Conservation (phyloP, 1,140 invertebrate species). For the Drosophila persimilis region DNA sequence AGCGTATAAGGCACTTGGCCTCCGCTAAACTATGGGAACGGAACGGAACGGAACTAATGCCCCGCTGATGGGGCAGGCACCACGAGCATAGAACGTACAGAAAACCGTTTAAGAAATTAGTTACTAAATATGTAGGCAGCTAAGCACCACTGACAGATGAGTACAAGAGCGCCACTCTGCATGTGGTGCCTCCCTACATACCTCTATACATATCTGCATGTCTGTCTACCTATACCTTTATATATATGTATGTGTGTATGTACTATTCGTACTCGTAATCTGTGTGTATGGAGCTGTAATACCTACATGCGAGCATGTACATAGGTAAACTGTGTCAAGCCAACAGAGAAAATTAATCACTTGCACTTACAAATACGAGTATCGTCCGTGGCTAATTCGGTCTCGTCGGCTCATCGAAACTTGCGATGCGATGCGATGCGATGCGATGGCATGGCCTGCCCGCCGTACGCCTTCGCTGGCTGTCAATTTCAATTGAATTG, state of each 20-base stretch:
- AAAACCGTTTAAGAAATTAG: conserved; percentile 70
- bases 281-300: not conserved
- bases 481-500: conserved; percentile 78
- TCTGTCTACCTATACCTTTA: not conserved
- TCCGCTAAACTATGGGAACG: conserved; percentile 53
- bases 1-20: conserved; percentile 50
- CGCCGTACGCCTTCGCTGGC: conserved; percentile 38
- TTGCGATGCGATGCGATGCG: not conserved
- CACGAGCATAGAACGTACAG: conserved; percentile 43
- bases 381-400: conserved; percentile 31
- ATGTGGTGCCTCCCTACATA: conserved; percentile 27
- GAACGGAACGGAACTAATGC: conserved; percentile 58
- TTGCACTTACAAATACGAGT: conserved; percentile 50
- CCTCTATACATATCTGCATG: not conserved
- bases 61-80: conserved; percentile 51
- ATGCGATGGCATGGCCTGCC: not conserved
- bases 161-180: conserved; percentile 32
- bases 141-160: conserved; percentile 1
- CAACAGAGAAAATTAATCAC: conserved; percentile 68
- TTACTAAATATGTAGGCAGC: conserved; percentile 29
- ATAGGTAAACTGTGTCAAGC: conserved; percentile 64
- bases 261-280: no score
- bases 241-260: no score
- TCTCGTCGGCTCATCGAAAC: conserved; percentile 30
- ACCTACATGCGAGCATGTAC: not conserved